These are phyloP conservation scores for Austrolebias charrua DNA, from an alignment of 2,797 vertebrate genomes.

Conservation along the genomic window DNA sequence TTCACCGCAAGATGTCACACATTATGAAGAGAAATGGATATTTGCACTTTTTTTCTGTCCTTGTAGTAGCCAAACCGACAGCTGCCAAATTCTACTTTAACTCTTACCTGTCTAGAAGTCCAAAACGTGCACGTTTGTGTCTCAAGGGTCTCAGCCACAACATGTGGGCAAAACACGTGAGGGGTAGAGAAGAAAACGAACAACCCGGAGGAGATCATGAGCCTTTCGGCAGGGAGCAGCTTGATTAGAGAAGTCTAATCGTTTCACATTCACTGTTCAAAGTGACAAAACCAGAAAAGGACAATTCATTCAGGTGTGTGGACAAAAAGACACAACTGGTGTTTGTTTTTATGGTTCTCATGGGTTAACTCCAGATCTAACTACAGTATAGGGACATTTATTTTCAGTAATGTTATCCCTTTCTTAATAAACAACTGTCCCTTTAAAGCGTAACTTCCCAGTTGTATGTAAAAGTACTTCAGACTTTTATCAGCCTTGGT, in stretches of 20 bases:
- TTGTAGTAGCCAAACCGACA: slow-evolving; percentile 64
- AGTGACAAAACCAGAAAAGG: slow-evolving; percentile 14
- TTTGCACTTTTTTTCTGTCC: slow-evolving; percentile 68
- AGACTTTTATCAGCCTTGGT: slow-evolving; percentile 34
- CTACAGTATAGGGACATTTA: slow-evolving; percentile 45
- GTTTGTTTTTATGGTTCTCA: slow-evolving; percentile 37
- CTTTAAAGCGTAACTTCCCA: slow-evolving; percentile 32
- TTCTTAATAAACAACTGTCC: slow-evolving; percentile 48
- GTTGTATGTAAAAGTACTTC: slow-evolving; percentile 51
- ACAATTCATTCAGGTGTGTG: slow-evolving; percentile 31
- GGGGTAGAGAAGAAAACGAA: not conserved
- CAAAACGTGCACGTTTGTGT: slow-evolving; percentile 40
- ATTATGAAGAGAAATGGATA: slow-evolving; percentile 48
- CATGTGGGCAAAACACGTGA: not conserved
- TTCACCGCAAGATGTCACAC: slow-evolving; percentile 63
- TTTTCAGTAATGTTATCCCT: slow-evolving; percentile 68
- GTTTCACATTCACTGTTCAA: slow-evolving; percentile 21
- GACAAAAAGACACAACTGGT: slow-evolving; percentile 13
- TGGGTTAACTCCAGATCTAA: slow-evolving; percentile 43
- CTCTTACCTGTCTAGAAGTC: slow-evolving; percentile 47
- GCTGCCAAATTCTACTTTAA: slow-evolving; percentile 64
- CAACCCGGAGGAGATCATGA: not conserved
- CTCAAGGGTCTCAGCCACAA: slow-evolving; percentile 29
- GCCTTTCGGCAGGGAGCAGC: slow-evolving; percentile 8
- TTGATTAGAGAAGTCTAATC: slow-evolving; percentile 37